Evolutionary conservation across 1,140 invertebrate species (phyloP).

Genomic region (Aradophagus sp.): DNA sequence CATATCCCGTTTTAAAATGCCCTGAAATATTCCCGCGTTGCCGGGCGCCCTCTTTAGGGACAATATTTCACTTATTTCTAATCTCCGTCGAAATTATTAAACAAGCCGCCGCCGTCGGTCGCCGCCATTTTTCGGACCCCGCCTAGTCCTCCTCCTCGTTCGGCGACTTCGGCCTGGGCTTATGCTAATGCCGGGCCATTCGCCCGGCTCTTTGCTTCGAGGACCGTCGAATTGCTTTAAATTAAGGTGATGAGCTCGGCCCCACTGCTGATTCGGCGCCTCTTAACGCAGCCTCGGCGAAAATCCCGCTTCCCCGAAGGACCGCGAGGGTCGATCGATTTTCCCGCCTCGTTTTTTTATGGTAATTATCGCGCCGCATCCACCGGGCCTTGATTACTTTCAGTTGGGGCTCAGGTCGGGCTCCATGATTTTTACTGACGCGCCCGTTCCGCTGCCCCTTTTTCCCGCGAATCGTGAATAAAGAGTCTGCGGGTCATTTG

Average conservation of each 20-base stretch:
- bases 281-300: background rate
- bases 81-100: constrained; percentile 38
- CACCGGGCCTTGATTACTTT: background rate
- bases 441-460: background rate
- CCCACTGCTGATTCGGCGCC: too few species aligned
- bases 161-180: constrained; percentile 13
- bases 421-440: background rate
- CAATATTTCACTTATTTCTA: constrained; percentile 50
- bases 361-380: background rate
- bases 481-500: constrained; percentile 18
- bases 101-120: constrained; percentile 2
- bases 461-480: constrained; percentile 14
- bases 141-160: constrained; percentile 11
- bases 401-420: background rate
- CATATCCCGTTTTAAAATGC: constrained; percentile 54
- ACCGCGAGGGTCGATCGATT: background rate
- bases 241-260: too few species aligned
- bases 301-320: too few species aligned
- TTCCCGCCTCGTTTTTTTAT: too few species aligned
- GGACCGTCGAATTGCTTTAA: background rate
- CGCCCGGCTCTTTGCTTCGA: too few species aligned
- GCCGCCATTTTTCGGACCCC: constrained; percentile 5
- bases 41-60: constrained; percentile 27
- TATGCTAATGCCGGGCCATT: constrained; percentile 19
- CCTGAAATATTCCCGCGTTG: constrained; percentile 55